Evolutionary conservation across 2,797 vertebrate species (phyloP), one percentile per base, ranked within the genome.

Genomic region (Takifugu rubripes): DNA sequence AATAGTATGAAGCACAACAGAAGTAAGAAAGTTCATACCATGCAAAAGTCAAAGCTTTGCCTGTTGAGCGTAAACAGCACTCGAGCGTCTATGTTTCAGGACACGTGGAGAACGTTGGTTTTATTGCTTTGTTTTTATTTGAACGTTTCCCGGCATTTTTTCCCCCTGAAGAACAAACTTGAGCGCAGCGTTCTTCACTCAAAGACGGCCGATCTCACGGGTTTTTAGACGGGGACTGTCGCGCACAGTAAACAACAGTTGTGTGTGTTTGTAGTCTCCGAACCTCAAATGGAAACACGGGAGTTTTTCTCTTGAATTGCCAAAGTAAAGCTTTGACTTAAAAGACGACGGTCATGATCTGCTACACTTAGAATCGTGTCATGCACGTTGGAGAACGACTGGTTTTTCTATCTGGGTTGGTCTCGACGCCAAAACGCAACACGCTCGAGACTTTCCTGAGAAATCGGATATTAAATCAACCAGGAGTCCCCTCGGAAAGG

Each of bases 111-210:
- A 75, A 59, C 59, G 72, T 25, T 68, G 70, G 52, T 77, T 81
- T 87, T 88, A 87, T 89, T 88, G 84, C 86, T 88, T 79, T 82
- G 77, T 88, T 79, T 82, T 75, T 77, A 74, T 64, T 76, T 77
- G 73, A 79, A 82, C 70, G 17, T 78, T 66, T 74, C 60, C 67
- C 53, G 67, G 72, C 61, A 45, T 78, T 70, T 55, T 36, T 42
- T 16, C 40, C 26, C 75, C 62, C 66, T 73, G 60, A 65, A 33
- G 24, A 73, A 74, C 70, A 63, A 59, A 77, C 71, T 69, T 71
- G 78, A 87, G 85, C 75, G 78, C 83, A 81, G 78, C 21, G 5
- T 56, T 73, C 36, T 72, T 75, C 70, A 73, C 75, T 76, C 79
- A 68, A 59, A 74, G 42, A 70, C 42, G 59, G 74, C 71, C 83